Base-by-base conservation (phyloP, 1,140 invertebrate species). In the Metaphire vulgaris region DNA sequence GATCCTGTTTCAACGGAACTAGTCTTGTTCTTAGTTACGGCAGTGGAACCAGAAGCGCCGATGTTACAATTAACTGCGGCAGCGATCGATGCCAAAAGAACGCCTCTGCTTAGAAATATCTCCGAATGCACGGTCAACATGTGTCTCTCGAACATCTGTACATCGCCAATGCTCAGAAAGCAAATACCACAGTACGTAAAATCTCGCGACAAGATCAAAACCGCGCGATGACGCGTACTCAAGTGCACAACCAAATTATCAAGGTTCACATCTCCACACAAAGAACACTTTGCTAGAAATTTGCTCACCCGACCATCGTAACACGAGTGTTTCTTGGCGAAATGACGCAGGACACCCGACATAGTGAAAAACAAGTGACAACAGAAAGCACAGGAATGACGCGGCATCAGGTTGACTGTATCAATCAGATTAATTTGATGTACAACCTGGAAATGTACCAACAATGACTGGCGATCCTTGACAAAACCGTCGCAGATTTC, bases 401-500 rank as follows among this genome's bases (percentile, higher is more conserved):
- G 21, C 21, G 41, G 41, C 6, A 56, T 21, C 6, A 56, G 6
- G 41, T 21, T 12, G 41, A 12, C 41, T 12, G 21, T 6, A 56
- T 56, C 41, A 56, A 12, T 56, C 21, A 56, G 6, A 21, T 12
- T 83, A 73, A 84, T 82, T 74, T 82, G 80, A 77, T 85, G 83
- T 72, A 83, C 83, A 79, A 83, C 83, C 65, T 80, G 83, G 71
- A 85, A 85, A 71, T 85, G 83, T 69, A 85, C 83, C n/a, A 82
- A 75, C 41, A 85, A 66, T 29, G 83, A 82, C 73, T 83, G 81
- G 32, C 81, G 73, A 64, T 85, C 83, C 72, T 85, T 85, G 0
- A 85, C 83, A 80, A 84, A 85, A 32, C 83, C 83, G 30, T 82
- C 82, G 80, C 83, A 85, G 14, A 85, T 81, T 69, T 85, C 83